Evolutionary conservation across 2,797 vertebrate species (phyloP).

Genomic region (Neosalanx taihuensis): DNA sequence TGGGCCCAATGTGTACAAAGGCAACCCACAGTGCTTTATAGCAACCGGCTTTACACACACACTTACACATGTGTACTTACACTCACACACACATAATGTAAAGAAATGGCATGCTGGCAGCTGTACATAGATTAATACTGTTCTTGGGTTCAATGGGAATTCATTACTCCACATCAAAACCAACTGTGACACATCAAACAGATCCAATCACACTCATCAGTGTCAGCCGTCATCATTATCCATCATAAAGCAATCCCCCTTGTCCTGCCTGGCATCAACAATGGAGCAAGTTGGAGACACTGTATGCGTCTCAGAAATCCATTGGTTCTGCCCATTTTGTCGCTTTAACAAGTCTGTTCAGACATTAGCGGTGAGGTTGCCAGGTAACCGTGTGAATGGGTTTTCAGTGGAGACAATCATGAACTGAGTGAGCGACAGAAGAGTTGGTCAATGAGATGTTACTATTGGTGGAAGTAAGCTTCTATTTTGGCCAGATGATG

Average conservation of each 20-base stretch:
- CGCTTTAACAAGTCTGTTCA: background rate
- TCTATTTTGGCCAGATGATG: background rate
- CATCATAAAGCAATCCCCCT: background rate
- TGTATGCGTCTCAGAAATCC: background rate
- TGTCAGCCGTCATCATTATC: background rate
- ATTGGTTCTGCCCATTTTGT: background rate
- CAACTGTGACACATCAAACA: slow-evolving; percentile 15
- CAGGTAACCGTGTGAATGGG: background rate
- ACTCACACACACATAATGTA: background rate
- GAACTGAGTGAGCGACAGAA: background rate
- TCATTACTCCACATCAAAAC: slow-evolving; percentile 10
- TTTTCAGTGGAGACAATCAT: background rate
- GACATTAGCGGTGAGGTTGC: background rate
- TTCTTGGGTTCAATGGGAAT: slow-evolving; percentile 18
- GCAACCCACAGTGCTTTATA: slow-evolving; percentile 20
- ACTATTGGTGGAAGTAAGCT: background rate
- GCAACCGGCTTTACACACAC: slow-evolving; percentile 1
- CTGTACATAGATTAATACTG: slow-evolving; percentile 5
- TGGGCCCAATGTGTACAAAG: slow-evolving; percentile 10
- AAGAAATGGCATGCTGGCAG: slow-evolving; percentile 1
- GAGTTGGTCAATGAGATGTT: background rate
- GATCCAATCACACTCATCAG: slow-evolving; percentile 3
- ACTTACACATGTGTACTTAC: background rate
- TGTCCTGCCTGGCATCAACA: background rate
- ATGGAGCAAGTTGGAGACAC: background rate